Evolutionary conservation across 2,888 invertebrate species (phyloP).

Genomic region (Lasioglossum oenotherae): DNA sequence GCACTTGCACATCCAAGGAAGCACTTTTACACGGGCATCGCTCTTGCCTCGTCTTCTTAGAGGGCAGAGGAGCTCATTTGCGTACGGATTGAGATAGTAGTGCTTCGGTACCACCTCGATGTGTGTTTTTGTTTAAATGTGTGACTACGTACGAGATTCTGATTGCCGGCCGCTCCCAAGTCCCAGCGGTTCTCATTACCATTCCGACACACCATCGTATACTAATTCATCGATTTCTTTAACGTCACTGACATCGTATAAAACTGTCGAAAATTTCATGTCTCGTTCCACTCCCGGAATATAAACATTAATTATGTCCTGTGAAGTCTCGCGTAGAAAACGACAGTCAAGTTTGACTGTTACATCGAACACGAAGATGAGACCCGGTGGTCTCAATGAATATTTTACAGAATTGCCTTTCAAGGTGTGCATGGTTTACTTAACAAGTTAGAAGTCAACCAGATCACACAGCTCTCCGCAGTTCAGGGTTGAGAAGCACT

Average conservation of each 20-base stretch:
- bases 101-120: conserved; percentile 74
- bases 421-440: background rate
- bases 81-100: conserved; percentile 83
- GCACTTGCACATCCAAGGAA: conserved; percentile 21
- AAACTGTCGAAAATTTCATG: background rate
- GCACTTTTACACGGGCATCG: conserved; percentile 68
- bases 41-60: conserved; percentile 74
- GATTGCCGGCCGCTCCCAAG: conserved; percentile 78
- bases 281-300: background rate
- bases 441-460: background rate
- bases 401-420: background rate
- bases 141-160: conserved; percentile 77
- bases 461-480: background rate
- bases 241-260: too few species aligned
- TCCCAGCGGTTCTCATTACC: conserved; percentile 61
- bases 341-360: background rate
- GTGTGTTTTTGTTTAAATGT: conserved; percentile 78
- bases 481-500: conserved; percentile 71
- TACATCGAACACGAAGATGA: background rate
- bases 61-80: conserved; percentile 79
- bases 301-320: background rate
- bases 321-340: background rate
- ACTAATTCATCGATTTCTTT: background rate
- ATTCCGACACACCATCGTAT: background rate
- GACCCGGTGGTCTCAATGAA: background rate